These are phyloP conservation scores for Cnemophilus loriae DNA, from an alignment of 2,113 vertebrate species.

Conservation along the genomic window DNA sequence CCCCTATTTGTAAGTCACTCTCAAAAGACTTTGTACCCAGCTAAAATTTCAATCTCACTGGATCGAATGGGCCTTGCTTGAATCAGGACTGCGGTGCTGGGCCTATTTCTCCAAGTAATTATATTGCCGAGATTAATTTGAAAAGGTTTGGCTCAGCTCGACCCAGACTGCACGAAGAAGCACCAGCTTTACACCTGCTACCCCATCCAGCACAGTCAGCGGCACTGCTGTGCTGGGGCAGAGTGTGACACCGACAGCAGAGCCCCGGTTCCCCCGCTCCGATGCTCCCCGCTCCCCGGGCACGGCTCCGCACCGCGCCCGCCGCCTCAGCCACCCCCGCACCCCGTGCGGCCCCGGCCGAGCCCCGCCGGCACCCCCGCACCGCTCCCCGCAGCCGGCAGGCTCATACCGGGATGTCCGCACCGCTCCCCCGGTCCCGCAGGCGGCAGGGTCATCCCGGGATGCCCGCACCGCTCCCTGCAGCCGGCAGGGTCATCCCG, in stretches of 20 bases:
- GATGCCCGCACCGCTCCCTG: not conserved
- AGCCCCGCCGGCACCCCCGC: not conserved
- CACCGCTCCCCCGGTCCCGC: no score
- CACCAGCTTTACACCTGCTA: not conserved
- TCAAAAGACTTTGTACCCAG: not conserved
- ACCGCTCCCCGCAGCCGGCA: not conserved
- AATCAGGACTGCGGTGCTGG: not conserved
- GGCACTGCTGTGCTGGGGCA: not conserved
- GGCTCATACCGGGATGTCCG: no score
- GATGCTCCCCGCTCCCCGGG: not conserved
- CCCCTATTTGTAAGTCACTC: not conserved
- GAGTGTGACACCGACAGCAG: fast-evolving
- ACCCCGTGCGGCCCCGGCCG: not conserved
- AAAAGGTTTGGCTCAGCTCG: not conserved
- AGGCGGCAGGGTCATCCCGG: not conserved
- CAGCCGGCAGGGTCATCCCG: not conserved
- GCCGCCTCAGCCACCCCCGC: not conserved
- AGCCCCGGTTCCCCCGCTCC: not conserved
- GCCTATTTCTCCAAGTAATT: not conserved
- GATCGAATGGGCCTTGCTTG: not conserved
- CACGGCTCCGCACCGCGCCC: not conserved
- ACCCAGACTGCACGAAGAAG: fast-evolving
- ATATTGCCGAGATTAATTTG: not conserved
- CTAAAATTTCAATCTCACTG: not conserved
- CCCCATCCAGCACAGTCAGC: not conserved